A percentile compares a stretch with the other conserved stretches of the same genome.
Conservation (phyloP, 1,140 invertebrate species). For the Ephestia elutella region DNA sequence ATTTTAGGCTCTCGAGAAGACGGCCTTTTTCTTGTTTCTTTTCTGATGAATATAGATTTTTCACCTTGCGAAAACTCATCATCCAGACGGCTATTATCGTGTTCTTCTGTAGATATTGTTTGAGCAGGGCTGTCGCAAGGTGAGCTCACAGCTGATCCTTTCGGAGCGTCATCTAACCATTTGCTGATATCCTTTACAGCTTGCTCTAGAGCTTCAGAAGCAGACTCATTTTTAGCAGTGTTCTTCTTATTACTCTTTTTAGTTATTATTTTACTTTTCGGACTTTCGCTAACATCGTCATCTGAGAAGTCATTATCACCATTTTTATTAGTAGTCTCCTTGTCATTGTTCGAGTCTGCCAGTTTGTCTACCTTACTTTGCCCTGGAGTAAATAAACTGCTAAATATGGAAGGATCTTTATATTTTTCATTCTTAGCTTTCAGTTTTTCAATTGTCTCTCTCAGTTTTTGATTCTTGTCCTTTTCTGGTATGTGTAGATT, state of each 20-base stretch:
- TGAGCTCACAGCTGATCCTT: slow-evolving; percentile 82
- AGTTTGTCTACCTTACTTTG: slow-evolving; percentile 37
- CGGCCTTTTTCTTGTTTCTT: slow-evolving; percentile 63
- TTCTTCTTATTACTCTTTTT: slow-evolving; percentile 51
- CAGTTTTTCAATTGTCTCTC: slow-evolving; percentile 78
- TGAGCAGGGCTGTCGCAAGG: slow-evolving; percentile 72
- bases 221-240: slow-evolving; percentile 75
- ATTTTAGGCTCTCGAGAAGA: slow-evolving; percentile 62
- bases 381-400: slow-evolving; percentile 43
- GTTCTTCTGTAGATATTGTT: slow-evolving; percentile 54
- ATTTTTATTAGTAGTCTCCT: slow-evolving; percentile 42
- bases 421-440: slow-evolving; percentile 78
- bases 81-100: slow-evolving; percentile 61
- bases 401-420: slow-evolving; percentile 61
- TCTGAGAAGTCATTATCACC: slow-evolving; percentile 40
- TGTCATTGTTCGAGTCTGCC: slow-evolving; percentile 23
- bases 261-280: slow-evolving; percentile 43
- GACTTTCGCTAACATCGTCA: slow-evolving; percentile 42
- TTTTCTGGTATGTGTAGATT: slow-evolving; percentile 59
- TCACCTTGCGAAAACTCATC: slow-evolving; percentile 58
- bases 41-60: slow-evolving; percentile 43
- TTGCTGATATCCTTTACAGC: slow-evolving; percentile 91
- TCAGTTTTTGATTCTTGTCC: slow-evolving; percentile 76
- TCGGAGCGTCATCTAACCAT: slow-evolving; percentile 89
- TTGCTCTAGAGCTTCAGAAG: slow-evolving; percentile 87